Evolutionary conservation across 1,140 invertebrate genomes (phyloP), one percentile per base, ranked within the genome.

Genomic region (Ips typographus): DNA sequence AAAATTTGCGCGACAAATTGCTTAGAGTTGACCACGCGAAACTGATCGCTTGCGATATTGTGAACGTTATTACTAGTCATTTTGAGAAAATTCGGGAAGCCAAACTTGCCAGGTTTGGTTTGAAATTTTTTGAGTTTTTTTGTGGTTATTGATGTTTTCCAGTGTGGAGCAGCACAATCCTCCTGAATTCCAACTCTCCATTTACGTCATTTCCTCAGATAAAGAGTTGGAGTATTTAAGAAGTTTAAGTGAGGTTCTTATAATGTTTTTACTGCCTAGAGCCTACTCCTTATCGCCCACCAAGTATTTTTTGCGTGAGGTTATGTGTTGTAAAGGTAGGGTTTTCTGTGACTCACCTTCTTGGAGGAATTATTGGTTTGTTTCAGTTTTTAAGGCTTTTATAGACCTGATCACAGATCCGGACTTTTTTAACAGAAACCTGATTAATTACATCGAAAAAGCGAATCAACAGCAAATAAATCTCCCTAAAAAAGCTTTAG

Each of bases 381-480:
- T 84, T 87, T 59, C 77, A 95, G 93, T 95, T 75, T 81, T 96
- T 49, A 90, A 91, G 79, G 91, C 93, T 66, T 85, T 90, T 41
- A 90, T 96, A 75, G 89, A 95, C 77, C 83, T 90, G 75, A 80
- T 96, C 39, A 94, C 93, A 39, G 91, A 95, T 80, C 93, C 94
- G 22, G 93, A 95, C 82, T 94, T 93, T 77, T 93, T 96, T 66
- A 96, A 96, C 80, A 89, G 91, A 78, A 93, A 94, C 79, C 87
- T 96, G 63, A 83, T 95, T 55, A 84, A 87, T 63, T 94, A 94
- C 76, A 88, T 96, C 59, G 88, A 93, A 39, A 71, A 71, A 78
- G 86, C 89, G 1, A 89, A 92, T 65, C 87, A 93, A 73, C 86
- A 92, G 62, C 85, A 90, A 2, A 86, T 89, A 53, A 91, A 90